These are phyloP conservation scores for Neolamprologus caudopunctatus DNA, from an alignment of 2,113 vertebrate genomes.

Conservation along the genomic window DNA sequence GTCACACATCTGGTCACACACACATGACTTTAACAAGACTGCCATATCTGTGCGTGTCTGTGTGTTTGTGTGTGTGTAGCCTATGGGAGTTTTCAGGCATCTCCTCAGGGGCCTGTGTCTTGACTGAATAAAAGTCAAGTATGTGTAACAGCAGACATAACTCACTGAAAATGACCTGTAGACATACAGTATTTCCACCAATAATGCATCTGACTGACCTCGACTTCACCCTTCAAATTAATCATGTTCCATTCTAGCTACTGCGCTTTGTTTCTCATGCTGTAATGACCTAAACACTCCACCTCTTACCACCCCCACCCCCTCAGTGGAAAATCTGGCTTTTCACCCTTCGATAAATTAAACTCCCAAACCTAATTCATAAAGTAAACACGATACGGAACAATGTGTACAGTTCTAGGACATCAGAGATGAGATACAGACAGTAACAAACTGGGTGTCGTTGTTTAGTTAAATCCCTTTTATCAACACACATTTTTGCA, in stretches of 20 bases:
- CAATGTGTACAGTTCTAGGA: background rate
- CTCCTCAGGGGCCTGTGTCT: background rate
- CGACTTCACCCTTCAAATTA: background rate
- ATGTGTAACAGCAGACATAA: background rate
- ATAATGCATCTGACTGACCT: background rate
- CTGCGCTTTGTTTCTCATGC: background rate
- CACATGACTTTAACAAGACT: background rate
- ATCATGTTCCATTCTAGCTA: background rate
- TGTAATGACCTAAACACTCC: background rate
- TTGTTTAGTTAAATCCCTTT: background rate
- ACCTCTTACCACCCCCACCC: background rate
- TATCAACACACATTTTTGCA: background rate
- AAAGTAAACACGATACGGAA: background rate
- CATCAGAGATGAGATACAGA: background rate
- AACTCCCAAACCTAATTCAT: background rate
- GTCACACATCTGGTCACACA: background rate
- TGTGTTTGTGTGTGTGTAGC: background rate
- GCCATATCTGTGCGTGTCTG: background rate
- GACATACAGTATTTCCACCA: background rate
- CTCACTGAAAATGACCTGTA: background rate
- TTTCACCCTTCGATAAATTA: background rate
- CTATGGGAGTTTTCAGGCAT: slow-evolving; percentile 8
- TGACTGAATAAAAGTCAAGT: background rate
- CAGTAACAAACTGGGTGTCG: background rate
- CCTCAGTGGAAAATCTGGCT: background rate